These are phyloP conservation scores for Ispidina lecontei DNA, from an alignment of 2,797 vertebrate species.

Conservation along the genomic window DNA sequence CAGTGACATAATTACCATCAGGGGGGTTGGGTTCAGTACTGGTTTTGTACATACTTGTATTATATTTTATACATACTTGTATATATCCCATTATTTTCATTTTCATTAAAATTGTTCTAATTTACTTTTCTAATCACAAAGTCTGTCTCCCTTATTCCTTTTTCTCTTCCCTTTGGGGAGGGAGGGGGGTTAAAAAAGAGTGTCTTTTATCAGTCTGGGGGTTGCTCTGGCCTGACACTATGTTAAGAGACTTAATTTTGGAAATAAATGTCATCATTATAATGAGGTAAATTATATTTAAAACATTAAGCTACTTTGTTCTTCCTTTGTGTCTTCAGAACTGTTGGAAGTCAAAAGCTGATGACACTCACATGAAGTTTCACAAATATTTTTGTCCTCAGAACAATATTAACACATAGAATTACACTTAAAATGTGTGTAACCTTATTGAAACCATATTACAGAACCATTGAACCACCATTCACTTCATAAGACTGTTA, in stretches of 20 bases:
- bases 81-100: too few relatives aligned
- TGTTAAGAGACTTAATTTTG: not conserved
- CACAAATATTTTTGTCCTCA: conserved; percentile 82
- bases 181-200: too few relatives aligned
- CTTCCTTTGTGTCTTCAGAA: conserved; percentile 31
- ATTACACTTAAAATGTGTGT: conserved; percentile 78
- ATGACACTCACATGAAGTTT: conserved; percentile 79
- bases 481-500: not conserved
- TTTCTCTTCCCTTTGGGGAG: too few relatives aligned
- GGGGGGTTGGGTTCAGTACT: too few relatives aligned
- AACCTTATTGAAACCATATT: not conserved
- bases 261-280: not conserved
- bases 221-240: too few relatives aligned
- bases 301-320: not conserved
- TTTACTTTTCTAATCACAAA: too few relatives aligned
- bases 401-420: conserved; percentile 84
- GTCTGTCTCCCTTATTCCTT: too few relatives aligned
- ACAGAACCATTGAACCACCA: not conserved
- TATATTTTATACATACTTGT: too few relatives aligned
- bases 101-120: too few relatives aligned
- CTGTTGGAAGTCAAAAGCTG: conserved; percentile 76
- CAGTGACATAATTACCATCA: too few relatives aligned
- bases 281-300: not conserved
- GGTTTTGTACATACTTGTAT: too few relatives aligned
- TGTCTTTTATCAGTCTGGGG: too few relatives aligned